Evolutionary conservation across 1,140 invertebrate genomes (phyloP).

Genomic region (Heliconius melpomene): DNA sequence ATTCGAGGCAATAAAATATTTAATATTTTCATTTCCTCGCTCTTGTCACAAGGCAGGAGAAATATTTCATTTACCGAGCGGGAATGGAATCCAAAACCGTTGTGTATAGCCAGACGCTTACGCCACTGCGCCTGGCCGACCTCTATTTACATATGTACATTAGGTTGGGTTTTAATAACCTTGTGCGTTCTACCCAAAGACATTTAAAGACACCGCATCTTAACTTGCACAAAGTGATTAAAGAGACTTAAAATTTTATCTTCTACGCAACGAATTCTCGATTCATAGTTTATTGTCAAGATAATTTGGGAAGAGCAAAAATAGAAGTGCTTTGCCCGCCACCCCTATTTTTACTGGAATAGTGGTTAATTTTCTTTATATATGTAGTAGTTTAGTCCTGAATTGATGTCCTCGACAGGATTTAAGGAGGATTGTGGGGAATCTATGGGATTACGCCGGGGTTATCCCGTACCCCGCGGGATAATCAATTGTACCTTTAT

Average conservation of each 20-base stretch:
- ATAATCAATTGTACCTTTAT: slow-evolving; percentile 16
- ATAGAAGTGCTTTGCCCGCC: background rate
- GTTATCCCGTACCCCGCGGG: background rate
- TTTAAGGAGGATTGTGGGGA: slow-evolving; percentile 3
- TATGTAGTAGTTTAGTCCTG: background rate
- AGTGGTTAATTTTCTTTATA: background rate
- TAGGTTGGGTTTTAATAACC: too few species aligned
- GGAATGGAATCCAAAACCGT: too few species aligned
- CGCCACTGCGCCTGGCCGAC: too few species aligned
- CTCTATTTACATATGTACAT: too few species aligned
- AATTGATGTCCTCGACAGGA: background rate
- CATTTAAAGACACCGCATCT: background rate
- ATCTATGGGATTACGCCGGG: background rate
- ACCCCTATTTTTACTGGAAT: background rate
- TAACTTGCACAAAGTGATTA: background rate
- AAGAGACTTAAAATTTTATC: background rate
- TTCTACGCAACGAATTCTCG: background rate
- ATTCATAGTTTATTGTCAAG: slow-evolving; percentile 8
- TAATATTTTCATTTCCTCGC: too few species aligned
- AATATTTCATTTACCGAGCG: too few species aligned
- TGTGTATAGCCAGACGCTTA: too few species aligned
- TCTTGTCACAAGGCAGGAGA: too few species aligned
- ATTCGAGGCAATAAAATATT: too few species aligned
- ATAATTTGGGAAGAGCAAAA: background rate
- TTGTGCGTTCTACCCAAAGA: too few species aligned